Conservation (phyloP, 2,797 vertebrate genomes). For the Pseudotriccus pelzelni region DNA sequence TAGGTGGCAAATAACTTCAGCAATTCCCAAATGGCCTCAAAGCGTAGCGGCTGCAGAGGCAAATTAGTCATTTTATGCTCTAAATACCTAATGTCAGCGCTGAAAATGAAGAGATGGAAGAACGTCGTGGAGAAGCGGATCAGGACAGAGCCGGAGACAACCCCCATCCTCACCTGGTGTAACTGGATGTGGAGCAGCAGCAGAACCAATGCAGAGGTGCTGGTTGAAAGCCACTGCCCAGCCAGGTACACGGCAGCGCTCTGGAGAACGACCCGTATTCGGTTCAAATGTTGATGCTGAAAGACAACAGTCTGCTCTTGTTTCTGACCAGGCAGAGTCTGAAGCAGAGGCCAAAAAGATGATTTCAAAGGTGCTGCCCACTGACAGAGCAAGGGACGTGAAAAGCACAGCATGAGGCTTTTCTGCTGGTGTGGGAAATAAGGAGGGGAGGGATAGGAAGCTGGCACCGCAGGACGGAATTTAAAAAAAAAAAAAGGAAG, state of each 20-base stretch:
- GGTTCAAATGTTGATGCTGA: constrained; percentile 4
- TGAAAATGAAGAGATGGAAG: constrained; percentile 57
- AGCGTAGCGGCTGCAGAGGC: background rate
- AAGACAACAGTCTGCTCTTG: background rate
- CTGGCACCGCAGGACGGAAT: background rate
- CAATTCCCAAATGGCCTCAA: background rate
- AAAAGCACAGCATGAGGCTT: constrained; percentile 45
- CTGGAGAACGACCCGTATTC: accelerated
- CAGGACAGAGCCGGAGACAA: constrained; percentile 9
- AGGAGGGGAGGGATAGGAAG: constrained; percentile 25
- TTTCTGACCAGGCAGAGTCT: constrained; percentile 30
- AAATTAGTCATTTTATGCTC: constrained; percentile 33
- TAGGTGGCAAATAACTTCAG: constrained; percentile 22
- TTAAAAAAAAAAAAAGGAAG: background rate
- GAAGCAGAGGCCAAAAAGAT: constrained; percentile 20
- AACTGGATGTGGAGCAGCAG: background rate
- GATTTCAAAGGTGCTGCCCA: constrained; percentile 33
- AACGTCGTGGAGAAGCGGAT: constrained; percentile 43
- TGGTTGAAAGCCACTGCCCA: accelerated
- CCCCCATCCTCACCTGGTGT: background rate
- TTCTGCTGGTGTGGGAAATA: constrained; percentile 34
- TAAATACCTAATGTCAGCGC: constrained; percentile 21
- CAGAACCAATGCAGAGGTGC: accelerated
- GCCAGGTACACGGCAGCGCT: accelerated
- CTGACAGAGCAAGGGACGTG: background rate